Percentiles rank a stretch among this genome's conserved stretches.
Conservation (phyloP, 2,797 vertebrate species). For the Pampus argenteus region DNA sequence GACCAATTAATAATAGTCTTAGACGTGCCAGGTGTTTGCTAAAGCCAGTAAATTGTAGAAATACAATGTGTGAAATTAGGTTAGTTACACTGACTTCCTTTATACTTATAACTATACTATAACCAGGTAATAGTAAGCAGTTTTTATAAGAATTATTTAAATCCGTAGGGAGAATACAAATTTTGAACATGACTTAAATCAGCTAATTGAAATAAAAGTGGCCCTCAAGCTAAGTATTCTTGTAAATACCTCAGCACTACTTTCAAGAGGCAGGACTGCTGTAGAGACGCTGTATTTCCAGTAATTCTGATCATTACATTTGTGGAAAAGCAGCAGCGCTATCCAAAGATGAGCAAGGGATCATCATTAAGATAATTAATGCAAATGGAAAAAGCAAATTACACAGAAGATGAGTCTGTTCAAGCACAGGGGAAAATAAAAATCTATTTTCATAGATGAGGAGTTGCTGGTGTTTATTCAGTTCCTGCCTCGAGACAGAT, state of each 20-base stretch:
- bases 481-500: slow-evolving; percentile 35
- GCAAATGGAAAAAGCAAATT: slow-evolving; percentile 57
- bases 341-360: too few relatives aligned
- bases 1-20: background rate
- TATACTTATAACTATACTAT: too few relatives aligned
- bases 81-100: background rate
- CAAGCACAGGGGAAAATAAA: slow-evolving; percentile 33
- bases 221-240: slow-evolving; percentile 9
- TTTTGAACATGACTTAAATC: background rate
- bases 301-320: slow-evolving; percentile 44
- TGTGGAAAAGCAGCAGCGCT: slow-evolving; percentile 22
- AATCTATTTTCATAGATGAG: slow-evolving; percentile 31
- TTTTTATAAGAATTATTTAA: background rate
- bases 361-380: slow-evolving; percentile 52
- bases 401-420: slow-evolving; percentile 42
- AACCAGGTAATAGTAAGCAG: background rate
- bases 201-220: background rate
- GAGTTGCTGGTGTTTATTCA: slow-evolving; percentile 74
- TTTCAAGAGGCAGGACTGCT: slow-evolving; percentile 36
- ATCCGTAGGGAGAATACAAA: background rate
- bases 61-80: background rate
- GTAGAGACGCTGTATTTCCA: slow-evolving; percentile 22
- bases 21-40: background rate
- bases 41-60: background rate
- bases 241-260: background rate